Percentiles rank a stretch among this genome's conserved stretches.
phyloP scores from a whole-genome alignment of 2,113 vertebrate genomes.

The Nicator chloris region DNA sequence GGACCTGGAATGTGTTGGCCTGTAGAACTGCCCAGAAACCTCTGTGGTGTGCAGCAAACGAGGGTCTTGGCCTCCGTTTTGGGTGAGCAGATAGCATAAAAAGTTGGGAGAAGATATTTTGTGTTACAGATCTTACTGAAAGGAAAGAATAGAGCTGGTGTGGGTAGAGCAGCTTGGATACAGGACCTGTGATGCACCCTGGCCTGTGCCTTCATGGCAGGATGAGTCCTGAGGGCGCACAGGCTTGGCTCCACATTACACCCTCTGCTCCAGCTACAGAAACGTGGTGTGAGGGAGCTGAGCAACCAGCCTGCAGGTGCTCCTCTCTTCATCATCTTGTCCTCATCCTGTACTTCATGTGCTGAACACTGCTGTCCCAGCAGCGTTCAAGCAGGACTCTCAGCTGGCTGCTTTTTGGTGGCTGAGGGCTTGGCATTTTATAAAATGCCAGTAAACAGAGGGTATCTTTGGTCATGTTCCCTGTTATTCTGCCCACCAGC shows the following conservation, averaged over 20 bases:
- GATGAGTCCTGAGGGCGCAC: neutral
- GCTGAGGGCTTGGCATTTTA: neutral
- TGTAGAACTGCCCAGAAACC: neutral
- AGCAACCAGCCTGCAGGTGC: neutral
- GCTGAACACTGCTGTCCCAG: neutral
- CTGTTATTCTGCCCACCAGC: neutral
- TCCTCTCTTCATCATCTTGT: neutral
- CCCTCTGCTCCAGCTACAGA: neutral
- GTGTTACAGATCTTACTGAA: neutral
- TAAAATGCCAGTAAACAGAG: neutral
- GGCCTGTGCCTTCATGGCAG: neutral
- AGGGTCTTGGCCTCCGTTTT: neutral
- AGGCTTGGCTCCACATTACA: neutral
- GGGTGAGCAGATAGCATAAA: neutral
- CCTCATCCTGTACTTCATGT: neutral
- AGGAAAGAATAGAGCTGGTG: neutral
- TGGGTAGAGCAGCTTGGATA: neutral
- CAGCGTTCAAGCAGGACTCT: neutral
- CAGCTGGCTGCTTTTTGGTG: neutral
- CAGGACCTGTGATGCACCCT: neutral
- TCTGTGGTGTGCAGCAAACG: neutral
- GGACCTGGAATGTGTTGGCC: neutral
- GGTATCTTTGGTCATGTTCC: neutral
- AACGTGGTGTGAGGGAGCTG: rapidly evolving
- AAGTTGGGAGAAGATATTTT: neutral